phyloP scores from a whole-genome alignment of 2,797 vertebrate genomes.

The Dermochelys coriacea region DNA sequence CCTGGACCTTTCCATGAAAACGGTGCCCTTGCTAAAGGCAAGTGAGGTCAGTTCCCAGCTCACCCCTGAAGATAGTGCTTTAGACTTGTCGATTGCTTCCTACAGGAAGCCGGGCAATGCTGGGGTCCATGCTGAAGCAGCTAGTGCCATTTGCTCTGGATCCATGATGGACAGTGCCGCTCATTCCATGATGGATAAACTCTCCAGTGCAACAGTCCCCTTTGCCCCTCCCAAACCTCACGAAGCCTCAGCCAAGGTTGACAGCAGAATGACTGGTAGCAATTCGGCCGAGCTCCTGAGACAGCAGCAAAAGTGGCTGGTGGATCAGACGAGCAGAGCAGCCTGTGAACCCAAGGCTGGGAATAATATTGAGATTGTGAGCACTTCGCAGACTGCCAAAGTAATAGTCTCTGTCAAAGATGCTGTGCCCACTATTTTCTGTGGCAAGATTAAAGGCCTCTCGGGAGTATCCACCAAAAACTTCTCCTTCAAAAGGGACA shows the following conservation, averaged over 20 bases:
- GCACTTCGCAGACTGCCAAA: conserved; percentile 94
- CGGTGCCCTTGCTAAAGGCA: conserved; percentile 81
- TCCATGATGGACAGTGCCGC: conserved; percentile 60
- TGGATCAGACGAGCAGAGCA: conserved; percentile 81
- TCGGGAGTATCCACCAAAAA: conserved; percentile 98
- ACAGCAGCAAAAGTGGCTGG: conserved; percentile 91
- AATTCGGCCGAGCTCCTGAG: conserved; percentile 86
- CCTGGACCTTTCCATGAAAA: conserved; percentile 92
- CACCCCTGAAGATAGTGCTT: conserved; percentile 87
- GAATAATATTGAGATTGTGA: conserved; percentile 90
- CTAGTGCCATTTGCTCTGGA: not conserved
- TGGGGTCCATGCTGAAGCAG: conserved; percentile 49
- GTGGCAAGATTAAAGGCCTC: conserved; percentile 96
- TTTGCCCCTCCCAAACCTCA: conserved; percentile 73
- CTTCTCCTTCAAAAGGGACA: conserved; percentile 97
- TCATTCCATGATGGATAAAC: conserved; percentile 75
- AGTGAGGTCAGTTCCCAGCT: conserved; percentile 67
- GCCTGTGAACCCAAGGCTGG: conserved; percentile 78
- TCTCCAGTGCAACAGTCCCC: conserved; percentile 63
- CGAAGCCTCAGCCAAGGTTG: conserved; percentile 81
- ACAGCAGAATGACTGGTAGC: conserved; percentile 82
- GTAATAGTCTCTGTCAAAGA: conserved; percentile 98
- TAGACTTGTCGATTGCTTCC: conserved; percentile 90
- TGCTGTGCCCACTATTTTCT: conserved; percentile 94
- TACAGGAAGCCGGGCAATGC: conserved; percentile 82